A percentile compares a stretch with the other conserved stretches of the same genome.
Evolutionary conservation across 92 coral and sea anemone species (phyloP).

Genomic region (Zoanthus gigantus): DNA sequence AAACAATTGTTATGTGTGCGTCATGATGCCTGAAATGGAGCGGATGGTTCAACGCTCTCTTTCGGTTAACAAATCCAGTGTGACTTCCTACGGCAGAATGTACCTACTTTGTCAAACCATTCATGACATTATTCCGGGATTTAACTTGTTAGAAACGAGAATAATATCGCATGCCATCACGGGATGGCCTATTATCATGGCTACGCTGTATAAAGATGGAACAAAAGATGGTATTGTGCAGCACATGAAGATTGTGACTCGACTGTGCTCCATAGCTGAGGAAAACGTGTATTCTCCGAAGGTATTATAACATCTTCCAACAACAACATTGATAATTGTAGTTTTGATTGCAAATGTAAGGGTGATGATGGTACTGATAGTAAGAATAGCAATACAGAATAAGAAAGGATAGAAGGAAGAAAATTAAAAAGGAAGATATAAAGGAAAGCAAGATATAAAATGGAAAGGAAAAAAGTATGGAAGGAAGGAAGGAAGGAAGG

Average conservation of each 20-base stretch:
- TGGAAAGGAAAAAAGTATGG: background rate
- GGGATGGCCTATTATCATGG: conserved; percentile 96
- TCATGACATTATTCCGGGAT: conserved; percentile 85
- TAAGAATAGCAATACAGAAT: background rate
- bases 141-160: conserved; percentile 90
- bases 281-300: conserved; percentile 93
- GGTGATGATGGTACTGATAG: background rate
- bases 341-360: background rate
- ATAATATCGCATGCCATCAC: conserved; percentile 83
- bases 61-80: conserved; percentile 66
- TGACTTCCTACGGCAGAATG: conserved; percentile 79
- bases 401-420: background rate
- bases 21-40: conserved; percentile 83
- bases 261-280: conserved; percentile 85
- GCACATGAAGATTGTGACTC: conserved; percentile 91
- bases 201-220: conserved; percentile 87
- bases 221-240: conserved; percentile 90
- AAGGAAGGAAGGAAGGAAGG: too few relatives aligned
- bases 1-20: conserved; percentile 72
- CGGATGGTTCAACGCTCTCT: conserved; percentile 72
- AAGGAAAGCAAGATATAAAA: background rate
- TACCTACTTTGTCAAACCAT: conserved; percentile 93
- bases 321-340: background rate
- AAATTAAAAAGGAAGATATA: background rate
- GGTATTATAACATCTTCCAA: conserved; percentile 56